Evolutionary conservation across 2,797 vertebrate species (phyloP).

Genomic region (Microcaecilia unicolor): DNA sequence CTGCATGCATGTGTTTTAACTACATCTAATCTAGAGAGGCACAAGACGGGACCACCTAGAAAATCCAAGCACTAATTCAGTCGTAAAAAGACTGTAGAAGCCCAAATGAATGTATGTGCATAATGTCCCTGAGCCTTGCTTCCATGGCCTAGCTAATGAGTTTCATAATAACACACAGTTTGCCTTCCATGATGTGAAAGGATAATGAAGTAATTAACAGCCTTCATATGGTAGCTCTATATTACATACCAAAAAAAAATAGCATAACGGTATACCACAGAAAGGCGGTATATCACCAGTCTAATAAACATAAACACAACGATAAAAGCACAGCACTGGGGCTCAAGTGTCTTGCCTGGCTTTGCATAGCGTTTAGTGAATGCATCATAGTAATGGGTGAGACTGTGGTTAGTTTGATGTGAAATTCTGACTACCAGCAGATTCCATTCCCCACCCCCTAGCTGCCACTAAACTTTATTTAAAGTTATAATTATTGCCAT

Average conservation of each 20-base stretch:
- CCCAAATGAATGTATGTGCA: conserved; percentile 41
- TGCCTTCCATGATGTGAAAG: conserved; percentile 63
- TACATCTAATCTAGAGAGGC: conserved; percentile 42
- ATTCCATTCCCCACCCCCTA: conserved; percentile 21
- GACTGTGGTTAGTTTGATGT: conserved; percentile 27
- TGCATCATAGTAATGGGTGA: conserved; percentile 14
- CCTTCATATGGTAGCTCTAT: conserved; percentile 55
- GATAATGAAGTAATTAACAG: conserved; percentile 62
- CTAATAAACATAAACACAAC: no score
- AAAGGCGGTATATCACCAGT: no score
- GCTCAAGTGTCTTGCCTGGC: conserved; percentile 13
- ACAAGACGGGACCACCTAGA: conserved; percentile 31
- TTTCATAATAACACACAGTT: conserved; percentile 56
- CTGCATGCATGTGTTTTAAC: conserved; percentile 45
- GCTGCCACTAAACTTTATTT: conserved; percentile 40
- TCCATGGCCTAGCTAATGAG: conserved; percentile 49
- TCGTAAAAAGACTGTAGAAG: conserved; percentile 32
- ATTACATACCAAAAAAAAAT: conserved; percentile 40
- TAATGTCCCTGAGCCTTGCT: conserved; percentile 34
- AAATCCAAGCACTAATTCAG: conserved; percentile 40
- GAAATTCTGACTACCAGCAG: conserved; percentile 38
- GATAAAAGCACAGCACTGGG: conserved; percentile 8
- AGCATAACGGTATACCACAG: conserved; percentile 29
- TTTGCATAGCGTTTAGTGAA: conserved; percentile 9
- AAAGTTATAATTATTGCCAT: conserved; percentile 39